phyloP scores from a whole-genome alignment of 2,113 vertebrate species.

The Coracopsis vasa region DNA sequence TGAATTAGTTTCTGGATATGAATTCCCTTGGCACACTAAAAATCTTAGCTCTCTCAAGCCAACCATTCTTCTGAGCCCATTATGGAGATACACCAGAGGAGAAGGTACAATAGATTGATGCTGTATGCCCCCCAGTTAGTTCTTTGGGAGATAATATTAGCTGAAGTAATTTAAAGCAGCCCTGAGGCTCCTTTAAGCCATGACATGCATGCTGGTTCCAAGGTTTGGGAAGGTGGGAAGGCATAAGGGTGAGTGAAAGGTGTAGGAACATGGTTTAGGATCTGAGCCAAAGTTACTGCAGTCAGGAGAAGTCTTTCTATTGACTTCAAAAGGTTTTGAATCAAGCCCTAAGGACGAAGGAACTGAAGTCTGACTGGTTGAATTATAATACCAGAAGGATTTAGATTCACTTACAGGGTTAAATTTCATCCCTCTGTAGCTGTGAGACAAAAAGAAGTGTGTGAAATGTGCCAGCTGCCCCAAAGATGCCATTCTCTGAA shows the following conservation, averaged over 20 bases:
- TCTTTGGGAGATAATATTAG: conserved; percentile 31
- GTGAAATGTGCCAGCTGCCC: not conserved
- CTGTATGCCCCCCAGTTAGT: not conserved
- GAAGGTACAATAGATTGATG: conserved; percentile 34
- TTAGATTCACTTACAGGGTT: conserved; percentile 12
- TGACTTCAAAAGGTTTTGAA: conserved; percentile 53
- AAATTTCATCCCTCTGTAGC: conserved; percentile 11
- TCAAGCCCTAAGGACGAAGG: conserved; percentile 19
- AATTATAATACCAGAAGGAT: conserved; percentile 40
- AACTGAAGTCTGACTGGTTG: conserved; percentile 16
- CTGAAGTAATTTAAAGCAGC: conserved; percentile 12
- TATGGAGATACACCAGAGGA: conserved; percentile 11
- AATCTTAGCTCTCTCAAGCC: conserved; percentile 22
- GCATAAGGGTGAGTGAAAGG: not conserved
- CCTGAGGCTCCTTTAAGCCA: not conserved
- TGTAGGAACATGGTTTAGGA: not conserved
- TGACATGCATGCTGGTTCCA: not conserved
- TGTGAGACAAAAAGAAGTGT: not conserved
- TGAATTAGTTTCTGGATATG: conserved; percentile 40
- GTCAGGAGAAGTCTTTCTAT: conserved; percentile 1
- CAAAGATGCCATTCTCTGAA: not conserved
- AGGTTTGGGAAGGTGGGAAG: not conserved
- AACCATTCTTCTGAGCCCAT: conserved; percentile 43
- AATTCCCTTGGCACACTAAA: conserved; percentile 21
- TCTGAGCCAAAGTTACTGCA: conserved; percentile 21